Evolutionary conservation across 2,888 invertebrate species (phyloP).

Genomic region (Cerceris ruficornis): DNA sequence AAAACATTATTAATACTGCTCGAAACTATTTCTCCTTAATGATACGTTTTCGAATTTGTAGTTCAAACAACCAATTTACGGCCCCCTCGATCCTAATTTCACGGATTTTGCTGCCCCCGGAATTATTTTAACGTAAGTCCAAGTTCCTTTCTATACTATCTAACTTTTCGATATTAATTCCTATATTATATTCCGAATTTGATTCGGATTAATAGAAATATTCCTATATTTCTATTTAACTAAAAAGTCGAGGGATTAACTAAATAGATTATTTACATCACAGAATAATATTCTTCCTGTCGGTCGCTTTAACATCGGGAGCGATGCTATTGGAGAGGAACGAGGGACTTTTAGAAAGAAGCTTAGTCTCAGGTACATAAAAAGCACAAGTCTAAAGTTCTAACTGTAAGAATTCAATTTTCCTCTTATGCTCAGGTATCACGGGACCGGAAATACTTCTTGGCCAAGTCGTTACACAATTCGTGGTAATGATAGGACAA

Average conservation of each 20-base stretch:
- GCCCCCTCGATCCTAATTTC: conserved; percentile 90
- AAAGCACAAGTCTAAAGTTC: neutral
- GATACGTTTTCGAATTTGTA: conserved; percentile 71
- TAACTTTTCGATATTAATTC: too few species aligned
- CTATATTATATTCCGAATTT: too few species aligned
- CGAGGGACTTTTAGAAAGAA: conserved; percentile 94
- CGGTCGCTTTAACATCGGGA: conserved; percentile 95
- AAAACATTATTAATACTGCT: neutral
- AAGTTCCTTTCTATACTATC: too few species aligned
- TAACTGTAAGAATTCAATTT: neutral
- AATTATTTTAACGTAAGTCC: conserved; percentile 91
- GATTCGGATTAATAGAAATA: too few species aligned
- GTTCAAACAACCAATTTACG: conserved; percentile 90
- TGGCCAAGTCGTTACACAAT: conserved; percentile 94
- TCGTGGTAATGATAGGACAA: conserved; percentile 93
- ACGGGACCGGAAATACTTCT: conserved; percentile 92
- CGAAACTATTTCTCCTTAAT: conserved; percentile 10
- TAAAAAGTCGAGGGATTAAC: neutral
- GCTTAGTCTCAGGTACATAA: conserved; percentile 90
- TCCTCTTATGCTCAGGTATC: conserved; percentile 78
- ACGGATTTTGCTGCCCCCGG: conserved; percentile 98
- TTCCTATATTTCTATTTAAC: too few species aligned
- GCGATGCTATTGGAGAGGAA: conserved; percentile 94
- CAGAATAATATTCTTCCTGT: conserved; percentile 96
- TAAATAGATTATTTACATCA: conserved; percentile 44